Base-by-base conservation (phyloP, 2,113 vertebrate species). In the Sitta europaea region DNA sequence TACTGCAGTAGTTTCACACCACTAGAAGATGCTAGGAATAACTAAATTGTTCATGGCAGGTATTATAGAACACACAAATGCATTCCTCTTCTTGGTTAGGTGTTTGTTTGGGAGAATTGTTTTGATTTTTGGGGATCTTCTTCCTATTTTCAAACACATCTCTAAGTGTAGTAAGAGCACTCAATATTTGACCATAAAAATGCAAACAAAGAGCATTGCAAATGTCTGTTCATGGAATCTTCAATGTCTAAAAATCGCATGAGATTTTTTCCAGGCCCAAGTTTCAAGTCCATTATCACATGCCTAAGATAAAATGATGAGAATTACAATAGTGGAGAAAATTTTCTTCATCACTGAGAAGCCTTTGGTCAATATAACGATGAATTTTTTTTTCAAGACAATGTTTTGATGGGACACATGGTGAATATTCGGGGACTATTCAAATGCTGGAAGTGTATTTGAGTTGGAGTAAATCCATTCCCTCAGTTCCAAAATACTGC, bases 21-120 rank as follows among this genome's bases (percentile, higher is more conserved):
- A 17, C 40, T 70, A 38, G 31, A 92, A 83, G 25, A 63, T 25
- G 35, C n/a, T 53, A 62, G 21, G 14, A 47, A 31, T 74, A 62
- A 70, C 25, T 61, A 79, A 88, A 95, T 71, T 86, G 65, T 71
- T 93, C 36, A 71, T 59, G 53, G 28, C 8, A 92, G 71, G 59
- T 73, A 90, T 50, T 66, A 73, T 0, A 67, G 57, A 77, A 54
- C 21, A 45, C n/a, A 18, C 29, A 84, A 87, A 96, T 67, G 6
- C 47, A 87, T 89, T 81, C 25, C 36, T 45, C 10, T 59, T 55
- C 19, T 67, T 43, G 20, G 10, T 59, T 73, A 66, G 21, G 6
- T 67, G 19, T 40, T 31, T 47, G 2, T 1, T 54, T 19, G 12
- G 14, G 5, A 1, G 1, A 28, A 11, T 16, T 47, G 12, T 48